These are phyloP conservation scores for Butorides virescens DNA, from an alignment of 2,113 vertebrate genomes.

Conservation along the genomic window DNA sequence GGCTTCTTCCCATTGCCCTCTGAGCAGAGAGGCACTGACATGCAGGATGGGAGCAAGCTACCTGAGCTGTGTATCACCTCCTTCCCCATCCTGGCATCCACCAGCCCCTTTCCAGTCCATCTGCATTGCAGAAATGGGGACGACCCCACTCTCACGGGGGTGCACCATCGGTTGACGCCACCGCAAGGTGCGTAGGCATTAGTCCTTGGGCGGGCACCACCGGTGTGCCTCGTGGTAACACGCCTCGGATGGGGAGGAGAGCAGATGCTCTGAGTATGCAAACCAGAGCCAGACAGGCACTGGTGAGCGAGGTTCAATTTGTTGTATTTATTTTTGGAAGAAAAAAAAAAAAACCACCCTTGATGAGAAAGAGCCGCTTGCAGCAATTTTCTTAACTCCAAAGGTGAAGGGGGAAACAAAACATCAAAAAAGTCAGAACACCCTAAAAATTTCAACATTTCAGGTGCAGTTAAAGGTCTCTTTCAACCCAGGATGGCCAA, in stretches of 20 bases:
- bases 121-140: neutral
- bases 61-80: neutral
- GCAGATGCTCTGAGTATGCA: neutral
- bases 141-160: neutral
- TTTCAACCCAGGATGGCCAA: neutral
- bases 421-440: neutral
- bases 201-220: neutral
- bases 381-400: neutral
- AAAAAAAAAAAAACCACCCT: neutral
- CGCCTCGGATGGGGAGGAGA: neutral
- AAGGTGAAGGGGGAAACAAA: neutral
- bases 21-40: neutral
- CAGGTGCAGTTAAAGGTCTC: neutral
- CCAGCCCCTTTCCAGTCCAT: neutral
- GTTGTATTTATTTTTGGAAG: neutral
- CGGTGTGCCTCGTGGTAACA: accelerated
- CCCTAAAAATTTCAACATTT: neutral
- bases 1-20: neutral
- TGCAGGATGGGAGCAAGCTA: neutral
- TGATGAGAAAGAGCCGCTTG: neutral
- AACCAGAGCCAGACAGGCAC: neutral
- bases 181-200: neutral
- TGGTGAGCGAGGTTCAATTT: neutral
- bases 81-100: neutral
- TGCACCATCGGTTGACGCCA: accelerated